A percentile compares a stretch with the other conserved stretches of the same genome.
Evolutionary conservation across 1,140 invertebrate genomes (phyloP).

Genomic region (Meloidogyne chitwoodi): DNA sequence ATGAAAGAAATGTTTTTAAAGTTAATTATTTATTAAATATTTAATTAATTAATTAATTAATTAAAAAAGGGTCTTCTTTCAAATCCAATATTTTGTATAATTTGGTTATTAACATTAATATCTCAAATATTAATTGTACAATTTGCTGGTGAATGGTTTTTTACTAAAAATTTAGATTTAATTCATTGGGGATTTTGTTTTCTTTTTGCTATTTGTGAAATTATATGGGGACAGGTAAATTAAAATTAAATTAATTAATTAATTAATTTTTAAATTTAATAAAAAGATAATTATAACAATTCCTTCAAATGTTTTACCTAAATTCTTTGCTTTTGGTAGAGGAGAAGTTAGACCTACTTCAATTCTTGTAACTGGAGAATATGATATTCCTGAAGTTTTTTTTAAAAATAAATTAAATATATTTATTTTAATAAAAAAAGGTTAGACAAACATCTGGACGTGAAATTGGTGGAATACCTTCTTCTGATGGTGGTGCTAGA

Average conservation of each 20-base stretch:
- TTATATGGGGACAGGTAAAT: slow-evolving; percentile 88
- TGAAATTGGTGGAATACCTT: slow-evolving; percentile 73
- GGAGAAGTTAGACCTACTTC: slow-evolving; percentile 58
- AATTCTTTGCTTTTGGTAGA: slow-evolving; percentile 57
- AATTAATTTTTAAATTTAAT: not conserved
- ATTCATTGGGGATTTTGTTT: slow-evolving; percentile 98
- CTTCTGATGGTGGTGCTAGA: slow-evolving; percentile 74
- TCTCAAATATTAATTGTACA: slow-evolving; percentile 96
- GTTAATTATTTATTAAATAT: slow-evolving; percentile 18
- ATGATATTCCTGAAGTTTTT: slow-evolving; percentile 51
- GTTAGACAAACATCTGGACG: slow-evolving; percentile 17
- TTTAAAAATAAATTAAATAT: not conserved
- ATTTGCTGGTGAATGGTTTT: slow-evolving; percentile 92
- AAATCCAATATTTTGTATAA: slow-evolving; percentile 96
- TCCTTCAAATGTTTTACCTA: slow-evolving; percentile 54
- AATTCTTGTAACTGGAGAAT: slow-evolving; percentile 58
- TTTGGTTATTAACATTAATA: slow-evolving; percentile 88
- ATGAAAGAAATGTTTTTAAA: slow-evolving; percentile 84
- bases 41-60: not conserved
- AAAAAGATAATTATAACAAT: slow-evolving; percentile 57
- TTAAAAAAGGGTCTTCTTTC: slow-evolving; percentile 77
- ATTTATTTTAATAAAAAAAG: not conserved
- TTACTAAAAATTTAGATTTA: slow-evolving; percentile 77
- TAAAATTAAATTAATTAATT: slow-evolving; percentile 68
- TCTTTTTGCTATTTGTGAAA: slow-evolving; percentile 87